Evolutionary conservation across 92 coral and sea anemone genomes (phyloP), one percentile per base, ranked within the genome.

Genomic region (Ricordea florida): DNA sequence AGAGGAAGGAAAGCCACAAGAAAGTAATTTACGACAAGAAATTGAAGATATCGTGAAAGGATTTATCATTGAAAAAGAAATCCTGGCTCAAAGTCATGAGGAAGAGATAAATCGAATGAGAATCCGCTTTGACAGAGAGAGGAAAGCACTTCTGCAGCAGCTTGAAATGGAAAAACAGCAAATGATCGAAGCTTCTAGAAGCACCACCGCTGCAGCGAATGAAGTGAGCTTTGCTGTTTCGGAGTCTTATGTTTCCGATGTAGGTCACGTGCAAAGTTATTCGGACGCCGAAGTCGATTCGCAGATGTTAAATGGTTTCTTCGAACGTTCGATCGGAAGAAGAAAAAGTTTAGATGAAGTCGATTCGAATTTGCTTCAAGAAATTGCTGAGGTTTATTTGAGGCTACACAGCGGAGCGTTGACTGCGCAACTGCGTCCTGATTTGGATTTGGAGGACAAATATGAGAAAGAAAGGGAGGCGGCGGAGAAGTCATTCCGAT

Each of bases 371-470:
- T 65, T 85, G 29, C 79, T 91, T 32, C 84, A 80, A 34, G 97
- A 91, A 69, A 91, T 91, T 45, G 97, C 97, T 10, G 97, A 94
- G 46, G 89, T 88, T 1, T 91, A 92, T 47, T 57, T 96, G 17
- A 46, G 99, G 51, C 85, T 96, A 81, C 87, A 92, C 66, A 85
- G 78, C 61, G 90, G 94, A 0, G 69, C 74, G 26, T 62, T 86
- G 41, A 87, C 93, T 13, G 86, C 97, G 57, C 81, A 89, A 41
- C 78, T 96, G 13, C 85, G 97, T 7, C 99, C 97, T 20, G 99
- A 96, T 36, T 62, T 96, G 20, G 99, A 96, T 72, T 67, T 92
- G 6, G 99, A 96, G 72, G 99, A 96, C 70, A 96, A 90, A 80
- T 87, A 82, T 55, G 99, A 96, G 53, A 85, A 88, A 30, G 96